Evolutionary conservation across 2,113 vertebrate genomes (phyloP), one percentile per base, ranked within the genome.

Genomic region (Channa maculata): DNA sequence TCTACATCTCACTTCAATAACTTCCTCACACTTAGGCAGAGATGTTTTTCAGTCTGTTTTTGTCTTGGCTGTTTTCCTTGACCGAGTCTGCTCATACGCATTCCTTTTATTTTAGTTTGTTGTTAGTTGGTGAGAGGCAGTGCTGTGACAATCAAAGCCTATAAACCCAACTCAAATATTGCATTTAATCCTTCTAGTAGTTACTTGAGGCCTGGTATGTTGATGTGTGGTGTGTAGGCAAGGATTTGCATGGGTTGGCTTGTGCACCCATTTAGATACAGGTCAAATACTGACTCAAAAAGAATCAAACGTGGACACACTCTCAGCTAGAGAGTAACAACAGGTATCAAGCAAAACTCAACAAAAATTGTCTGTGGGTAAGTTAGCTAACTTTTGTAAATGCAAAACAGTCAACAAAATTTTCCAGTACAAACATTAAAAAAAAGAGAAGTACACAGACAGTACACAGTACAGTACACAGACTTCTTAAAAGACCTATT

Each of bases 21-120:
- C 12, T 44, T 34, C n/a, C 50, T 10, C 3, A 8, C 10, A 71
- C 71, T 71, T 63, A 48, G 3, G 37, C 4, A 12, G 41, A 58
- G 0, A 3, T 33, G 0, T n/a, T 48, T 61, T 67, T 60, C 11
- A 37, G 67, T 37, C 24, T 36, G 60, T 65, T 66, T 67, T 60
- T 10, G 57, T 80, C 53, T 44, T 50, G n/a, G n/a, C 43, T 48
- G n/a, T 37, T 57, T 65, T 70, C 38, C 79, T 78, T 53, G 39
- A 44, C 3, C n/a, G 38, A 1, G 3, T 54, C 50, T 74, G 45
- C 75, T 63, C 10, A 52, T 33, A 72, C 10, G 6, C 33, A 45
- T 68, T 83, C 60, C 11, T 75, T 80, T 73, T 14, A 4, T 38
- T 39, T 48, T 24, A 24, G 24, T 24, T 24, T 24, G 24, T 24